Base-by-base conservation (phyloP, 2,888 invertebrate species). In the Bhutanitis thaidina region DNA sequence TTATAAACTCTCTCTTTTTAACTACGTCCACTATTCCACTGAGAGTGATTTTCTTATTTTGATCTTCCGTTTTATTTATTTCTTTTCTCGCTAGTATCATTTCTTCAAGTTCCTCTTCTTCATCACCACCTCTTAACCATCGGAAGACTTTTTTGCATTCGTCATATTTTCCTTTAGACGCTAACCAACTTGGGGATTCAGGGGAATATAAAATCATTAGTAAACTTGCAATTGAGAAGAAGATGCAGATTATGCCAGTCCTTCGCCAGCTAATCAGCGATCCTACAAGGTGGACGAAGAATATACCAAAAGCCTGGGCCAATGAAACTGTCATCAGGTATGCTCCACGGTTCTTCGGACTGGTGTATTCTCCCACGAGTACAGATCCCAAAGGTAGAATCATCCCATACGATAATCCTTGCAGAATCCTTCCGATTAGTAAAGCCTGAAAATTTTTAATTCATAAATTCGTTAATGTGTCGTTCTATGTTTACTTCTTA, bases 101-200 rank as follows among this genome's bases (percentile, higher is more conserved):
- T 16, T 69, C 69, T 38, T 76, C 70, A 7, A 83, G 50, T 55
- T 83, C 83, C 0, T 84, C 87, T 3, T 75, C 71, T 57, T 78
- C 77, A 0, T 77, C 77, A 12, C 78, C 72, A 1, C 92, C 92
- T 60, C 93, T 74, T 35, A 92, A 84, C 84, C 90, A 92, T 52
- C 75, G 74, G 15, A 92, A 91, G 0, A 90, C 80, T 25, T 76
- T 67, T 53, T 89, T 80, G 1, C 93, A 92, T 47, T 91, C 86
- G 0, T 80, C 80, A 5, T 82, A 73, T 12, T 77, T 80, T 0
- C 90, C 90, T 60, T 90, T 91, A 1, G 90, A 81, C 0, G 91
- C 84, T 12, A 93, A 64, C 92, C 93, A 94, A 46, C 87, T 87
- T 0, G 93, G 93, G 4, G 93, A 91, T 76, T 94, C 94, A 0